Percentiles rank a stretch among this genome's conserved stretches.
Conservation (phyloP, 2,888 invertebrate genomes). For the Autographa gamma region DNA sequence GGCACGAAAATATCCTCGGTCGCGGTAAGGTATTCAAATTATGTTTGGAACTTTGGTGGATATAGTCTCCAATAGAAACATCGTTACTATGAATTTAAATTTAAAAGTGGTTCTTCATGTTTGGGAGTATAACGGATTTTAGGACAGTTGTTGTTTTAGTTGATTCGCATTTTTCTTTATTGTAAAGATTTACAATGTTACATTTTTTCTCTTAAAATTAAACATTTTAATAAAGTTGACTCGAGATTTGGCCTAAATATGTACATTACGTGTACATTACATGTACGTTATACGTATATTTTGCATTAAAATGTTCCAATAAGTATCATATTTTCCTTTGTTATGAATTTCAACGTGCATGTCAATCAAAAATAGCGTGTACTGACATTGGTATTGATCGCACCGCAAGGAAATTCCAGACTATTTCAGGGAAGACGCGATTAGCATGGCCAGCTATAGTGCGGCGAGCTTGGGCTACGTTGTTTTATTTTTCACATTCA, state of each 20-base stretch:
- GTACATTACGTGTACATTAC: too few relatives aligned
- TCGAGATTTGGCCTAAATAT: too few relatives aligned
- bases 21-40: slow-evolving; percentile 44
- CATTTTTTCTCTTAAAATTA: too few relatives aligned
- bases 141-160: slow-evolving; percentile 22
- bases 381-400: slow-evolving; percentile 70
- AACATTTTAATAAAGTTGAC: too few relatives aligned
- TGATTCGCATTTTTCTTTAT: not conserved
- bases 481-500: slow-evolving; percentile 49
- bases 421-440: slow-evolving; percentile 79
- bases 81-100: slow-evolving; percentile 38
- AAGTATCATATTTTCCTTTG: slow-evolving; percentile 17
- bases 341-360: slow-evolving; percentile 24
- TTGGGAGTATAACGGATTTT: slow-evolving; percentile 31
- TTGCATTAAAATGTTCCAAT: slow-evolving; percentile 1
- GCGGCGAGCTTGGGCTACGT: slow-evolving; percentile 59
- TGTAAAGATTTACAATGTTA: too few relatives aligned
- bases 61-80: slow-evolving; percentile 36
- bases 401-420: slow-evolving; percentile 73
- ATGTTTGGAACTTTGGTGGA: slow-evolving; percentile 42
- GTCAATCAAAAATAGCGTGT: slow-evolving; percentile 58
- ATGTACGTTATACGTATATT: not conserved
- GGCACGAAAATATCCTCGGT: slow-evolving; percentile 53
- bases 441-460: slow-evolving; percentile 74
- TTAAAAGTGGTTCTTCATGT: slow-evolving; percentile 29